These are phyloP conservation scores for Pterocles burchelli DNA, from an alignment of 2,113 vertebrate species.

Conservation along the genomic window DNA sequence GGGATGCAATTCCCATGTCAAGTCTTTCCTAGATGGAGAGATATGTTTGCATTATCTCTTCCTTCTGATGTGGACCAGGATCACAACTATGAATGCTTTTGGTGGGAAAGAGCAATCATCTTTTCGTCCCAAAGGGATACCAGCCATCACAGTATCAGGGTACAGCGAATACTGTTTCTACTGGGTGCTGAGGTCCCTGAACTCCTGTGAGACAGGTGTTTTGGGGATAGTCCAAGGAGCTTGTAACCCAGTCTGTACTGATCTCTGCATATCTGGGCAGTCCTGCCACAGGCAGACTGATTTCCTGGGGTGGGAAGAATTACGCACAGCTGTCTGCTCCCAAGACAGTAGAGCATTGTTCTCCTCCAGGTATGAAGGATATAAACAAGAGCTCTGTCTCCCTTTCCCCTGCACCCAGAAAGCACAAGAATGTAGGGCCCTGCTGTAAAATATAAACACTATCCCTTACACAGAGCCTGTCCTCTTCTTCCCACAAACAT, in stretches of 20 bases:
- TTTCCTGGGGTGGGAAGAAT: neutral
- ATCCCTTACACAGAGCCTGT: neutral
- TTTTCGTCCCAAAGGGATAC: neutral
- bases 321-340: neutral
- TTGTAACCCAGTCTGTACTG: neutral
- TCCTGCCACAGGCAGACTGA: neutral
- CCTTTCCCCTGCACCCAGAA: neutral
- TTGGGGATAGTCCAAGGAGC: neutral
- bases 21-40: neutral
- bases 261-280: neutral
- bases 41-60: neutral
- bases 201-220: neutral
- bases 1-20: neutral
- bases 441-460: neutral
- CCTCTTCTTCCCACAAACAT: neutral
- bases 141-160: neutral
- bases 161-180: neutral
- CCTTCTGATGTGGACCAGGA: neutral
- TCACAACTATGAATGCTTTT: neutral
- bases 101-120: neutral
- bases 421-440: neutral
- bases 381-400: neutral
- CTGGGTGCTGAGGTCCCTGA: neutral
- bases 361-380: neutral
- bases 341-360: conserved; percentile 22